Conservation (phyloP, 2,797 vertebrate genomes). For the Pempheris klunzingeri region DNA sequence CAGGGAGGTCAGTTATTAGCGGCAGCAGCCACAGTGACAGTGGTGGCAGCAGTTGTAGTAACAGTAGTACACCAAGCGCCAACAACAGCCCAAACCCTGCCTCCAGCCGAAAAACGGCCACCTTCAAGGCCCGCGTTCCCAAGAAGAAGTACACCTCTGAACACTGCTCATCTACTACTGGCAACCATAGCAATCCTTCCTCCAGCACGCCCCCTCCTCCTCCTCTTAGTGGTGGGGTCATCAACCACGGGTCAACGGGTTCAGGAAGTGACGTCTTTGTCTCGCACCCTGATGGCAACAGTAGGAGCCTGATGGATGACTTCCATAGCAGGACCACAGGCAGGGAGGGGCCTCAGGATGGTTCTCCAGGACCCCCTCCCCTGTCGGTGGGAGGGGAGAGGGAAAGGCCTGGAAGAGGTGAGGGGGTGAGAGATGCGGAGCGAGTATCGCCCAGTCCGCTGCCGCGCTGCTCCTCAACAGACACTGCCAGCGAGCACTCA, state of each 20-base stretch:
- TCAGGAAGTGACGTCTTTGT: constrained; percentile 56
- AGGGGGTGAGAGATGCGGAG: constrained; percentile 56
- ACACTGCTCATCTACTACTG: constrained; percentile 78
- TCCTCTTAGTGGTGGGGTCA: constrained; percentile 55
- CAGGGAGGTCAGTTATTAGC: constrained; percentile 58
- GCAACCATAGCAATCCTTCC: constrained; percentile 78
- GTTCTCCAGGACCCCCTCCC: constrained; percentile 72
- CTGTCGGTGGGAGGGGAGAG: constrained; percentile 65
- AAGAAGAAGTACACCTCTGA: constrained; percentile 92
- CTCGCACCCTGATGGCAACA: constrained; percentile 57
- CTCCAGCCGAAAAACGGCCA: constrained; percentile 91
- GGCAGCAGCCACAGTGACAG: constrained; percentile 76
- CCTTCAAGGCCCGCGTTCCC: constrained; percentile 92
- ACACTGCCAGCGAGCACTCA: constrained; percentile 92
- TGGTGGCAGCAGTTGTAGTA: constrained; percentile 77
- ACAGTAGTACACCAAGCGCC: constrained; percentile 83
- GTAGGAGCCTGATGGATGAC: constrained; percentile 67
- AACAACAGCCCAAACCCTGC: constrained; percentile 86
- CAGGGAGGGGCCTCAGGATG: constrained; percentile 52
- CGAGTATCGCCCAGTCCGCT: constrained; percentile 82
- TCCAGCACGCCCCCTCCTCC: constrained; percentile 77
- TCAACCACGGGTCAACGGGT: constrained; percentile 57
- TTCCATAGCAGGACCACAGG: constrained; percentile 50
- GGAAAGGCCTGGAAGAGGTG: constrained; percentile 62
- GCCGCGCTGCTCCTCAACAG: constrained; percentile 92